phyloP scores from a whole-genome alignment of 2,797 vertebrate genomes.

The Hemibagrus guttatus region DNA sequence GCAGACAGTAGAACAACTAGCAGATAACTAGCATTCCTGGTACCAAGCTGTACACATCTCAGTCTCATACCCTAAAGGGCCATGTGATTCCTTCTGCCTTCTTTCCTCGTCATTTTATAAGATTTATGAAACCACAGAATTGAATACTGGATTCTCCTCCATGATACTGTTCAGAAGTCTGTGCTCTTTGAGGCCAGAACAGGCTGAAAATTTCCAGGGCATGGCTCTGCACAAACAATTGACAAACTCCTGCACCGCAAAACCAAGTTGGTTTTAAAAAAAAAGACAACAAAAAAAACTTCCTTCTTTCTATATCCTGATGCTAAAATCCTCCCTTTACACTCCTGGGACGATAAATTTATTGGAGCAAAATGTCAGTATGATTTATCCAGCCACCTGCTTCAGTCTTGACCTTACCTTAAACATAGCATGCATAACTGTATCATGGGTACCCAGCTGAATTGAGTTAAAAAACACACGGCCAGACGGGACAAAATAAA shows the following conservation, averaged over 20 bases:
- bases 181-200: background rate
- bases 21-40: background rate
- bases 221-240: constrained; percentile 9
- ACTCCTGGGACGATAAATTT: constrained; percentile 22
- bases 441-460: constrained; percentile 39
- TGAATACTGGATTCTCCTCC: background rate
- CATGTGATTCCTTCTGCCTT: background rate
- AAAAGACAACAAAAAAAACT: background rate
- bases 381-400: constrained; percentile 51
- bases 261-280: constrained; percentile 7
- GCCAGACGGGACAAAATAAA: constrained; percentile 37
- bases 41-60: background rate
- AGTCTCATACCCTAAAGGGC: background rate
- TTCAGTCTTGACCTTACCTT: constrained; percentile 45
- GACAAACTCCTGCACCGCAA: background rate
- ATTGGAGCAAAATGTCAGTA: constrained; percentile 40
- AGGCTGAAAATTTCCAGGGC: constrained; percentile 3
- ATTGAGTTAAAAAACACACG: constrained; percentile 47
- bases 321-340: constrained; percentile 17
- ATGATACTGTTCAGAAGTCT: background rate
- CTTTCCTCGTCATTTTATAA: background rate
- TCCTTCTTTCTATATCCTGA: constrained; percentile 27
- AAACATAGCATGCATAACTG: constrained; percentile 44
- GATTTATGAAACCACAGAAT: constrained; percentile 13
- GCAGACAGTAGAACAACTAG: too few species aligned